Evolutionary conservation across 2,797 vertebrate species (phyloP).

Genomic region (Danio albolineatus): DNA sequence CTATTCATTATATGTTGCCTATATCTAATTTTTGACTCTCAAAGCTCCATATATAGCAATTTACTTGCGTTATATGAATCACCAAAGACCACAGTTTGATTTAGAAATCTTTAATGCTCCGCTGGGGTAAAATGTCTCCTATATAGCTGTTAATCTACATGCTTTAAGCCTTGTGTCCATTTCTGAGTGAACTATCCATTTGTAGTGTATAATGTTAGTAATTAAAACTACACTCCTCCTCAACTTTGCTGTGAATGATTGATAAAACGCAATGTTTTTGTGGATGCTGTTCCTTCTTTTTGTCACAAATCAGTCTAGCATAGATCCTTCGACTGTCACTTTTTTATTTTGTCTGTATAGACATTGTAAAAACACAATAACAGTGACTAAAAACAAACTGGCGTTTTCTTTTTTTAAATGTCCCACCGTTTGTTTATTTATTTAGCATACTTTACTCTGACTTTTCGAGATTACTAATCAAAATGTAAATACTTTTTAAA

Average conservation of each 20-base stretch:
- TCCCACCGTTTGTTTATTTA: conserved; percentile 86
- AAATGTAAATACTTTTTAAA: conserved; percentile 86
- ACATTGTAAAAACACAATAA: conserved; percentile 66
- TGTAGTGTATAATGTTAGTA: background rate
- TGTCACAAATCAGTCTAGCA: conserved; percentile 45
- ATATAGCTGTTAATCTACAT: too few relatives aligned
- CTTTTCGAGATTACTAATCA: conserved; percentile 82
- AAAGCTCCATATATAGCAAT: too few relatives aligned
- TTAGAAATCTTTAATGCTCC: too few relatives aligned
- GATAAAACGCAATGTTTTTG: conserved; percentile 58
- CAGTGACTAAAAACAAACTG: conserved; percentile 73
- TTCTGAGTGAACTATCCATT: background rate
- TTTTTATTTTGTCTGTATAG: conserved; percentile 62
- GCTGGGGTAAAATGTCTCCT: too few relatives aligned
- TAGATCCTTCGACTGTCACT: conserved; percentile 61
- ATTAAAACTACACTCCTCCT: background rate
- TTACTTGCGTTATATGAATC: too few relatives aligned
- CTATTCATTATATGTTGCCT: too few relatives aligned
- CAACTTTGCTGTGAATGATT: conserved; percentile 32
- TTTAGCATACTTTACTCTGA: conserved; percentile 78
- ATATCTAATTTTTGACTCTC: too few relatives aligned
- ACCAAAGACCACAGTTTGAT: too few relatives aligned
- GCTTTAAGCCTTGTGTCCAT: too few relatives aligned
- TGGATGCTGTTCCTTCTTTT: conserved; percentile 54
- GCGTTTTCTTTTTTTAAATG: conserved; percentile 70